Conservation (phyloP, 2,888 invertebrate species). For the Branchellion lobata region DNA sequence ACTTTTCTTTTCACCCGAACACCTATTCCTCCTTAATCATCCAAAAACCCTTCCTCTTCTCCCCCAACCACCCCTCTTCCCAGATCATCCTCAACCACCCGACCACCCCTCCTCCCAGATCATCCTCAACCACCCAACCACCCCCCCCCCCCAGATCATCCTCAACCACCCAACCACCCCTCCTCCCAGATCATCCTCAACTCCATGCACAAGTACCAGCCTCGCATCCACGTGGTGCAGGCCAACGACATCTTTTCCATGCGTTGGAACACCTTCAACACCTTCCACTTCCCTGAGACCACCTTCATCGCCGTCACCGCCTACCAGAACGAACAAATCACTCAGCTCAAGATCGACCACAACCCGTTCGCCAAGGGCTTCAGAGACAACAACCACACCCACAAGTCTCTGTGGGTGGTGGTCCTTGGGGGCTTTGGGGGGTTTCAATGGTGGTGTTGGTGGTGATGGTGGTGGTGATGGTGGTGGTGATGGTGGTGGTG, state of each 20-base stretch:
- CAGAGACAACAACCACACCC: constrained; percentile 68
- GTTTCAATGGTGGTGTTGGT: too few relatives aligned
- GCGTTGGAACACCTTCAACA: constrained; percentile 61
- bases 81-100: background rate
- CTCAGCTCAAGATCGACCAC: constrained; percentile 64
- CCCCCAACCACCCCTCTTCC: background rate
- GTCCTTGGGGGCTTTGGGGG: too few relatives aligned
- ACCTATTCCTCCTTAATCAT: too few relatives aligned
- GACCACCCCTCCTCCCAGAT: background rate
- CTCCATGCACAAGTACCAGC: constrained; percentile 64
- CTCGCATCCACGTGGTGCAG: constrained; percentile 61
- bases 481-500: background rate
- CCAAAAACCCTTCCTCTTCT: too few relatives aligned
- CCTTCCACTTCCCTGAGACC: constrained; percentile 61
- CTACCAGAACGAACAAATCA: constrained; percentile 64
- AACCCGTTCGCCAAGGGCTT: constrained; percentile 66
- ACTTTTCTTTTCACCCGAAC: too few relatives aligned
- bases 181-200: constrained; percentile 60
- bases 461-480: background rate
- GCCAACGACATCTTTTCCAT: constrained; percentile 69
- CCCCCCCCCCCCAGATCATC: background rate
- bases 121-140: background rate
- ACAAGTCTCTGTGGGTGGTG: background rate
- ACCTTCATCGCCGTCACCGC: constrained; percentile 63
- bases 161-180: background rate